Percentiles rank a stretch among this genome's conserved stretches.
Conservation (phyloP, 1,140 invertebrate genomes). For the Anagrus nilaparvatae region DNA sequence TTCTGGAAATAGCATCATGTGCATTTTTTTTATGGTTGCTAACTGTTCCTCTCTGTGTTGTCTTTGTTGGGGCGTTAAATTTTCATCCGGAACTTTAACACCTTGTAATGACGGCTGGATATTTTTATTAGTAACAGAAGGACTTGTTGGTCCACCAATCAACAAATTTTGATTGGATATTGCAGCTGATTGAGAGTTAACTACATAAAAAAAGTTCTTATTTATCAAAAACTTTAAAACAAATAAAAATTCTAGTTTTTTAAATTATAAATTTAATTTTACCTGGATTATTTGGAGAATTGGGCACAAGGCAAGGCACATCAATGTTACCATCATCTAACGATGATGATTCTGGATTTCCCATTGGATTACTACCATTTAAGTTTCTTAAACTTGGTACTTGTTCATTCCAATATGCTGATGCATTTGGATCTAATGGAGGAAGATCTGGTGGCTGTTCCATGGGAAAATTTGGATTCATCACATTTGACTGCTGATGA, state of each 20-base stretch:
- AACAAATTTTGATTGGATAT: conserved; percentile 39
- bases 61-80: conserved; percentile 90
- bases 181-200: conserved; percentile 33
- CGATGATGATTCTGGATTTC: conserved; percentile 37
- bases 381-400: conserved; percentile 34
- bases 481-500: conserved; percentile 38
- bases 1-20: conserved; percentile 83
- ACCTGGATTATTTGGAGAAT: conserved; percentile 41
- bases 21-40: conserved; percentile 84
- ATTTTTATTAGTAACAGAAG: conserved; percentile 42
- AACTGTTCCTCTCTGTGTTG: conserved; percentile 87
- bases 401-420: conserved; percentile 40
- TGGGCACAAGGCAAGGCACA: conserved; percentile 43
- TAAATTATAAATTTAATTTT: conserved; percentile 10
- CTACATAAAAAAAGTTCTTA: conserved; percentile 16
- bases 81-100: conserved; percentile 91
- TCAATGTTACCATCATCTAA: conserved; percentile 42
- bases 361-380: conserved; percentile 38
- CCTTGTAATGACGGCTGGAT: conserved; percentile 56
- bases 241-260: too few species aligned
- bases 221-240: background rate
- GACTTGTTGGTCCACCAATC: conserved; percentile 40
- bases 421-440: conserved; percentile 36
- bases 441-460: conserved; percentile 40
- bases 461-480: conserved; percentile 30